Conservation (phyloP, 92 coral and sea anemone species). For the Blastomussa wellsi region DNA sequence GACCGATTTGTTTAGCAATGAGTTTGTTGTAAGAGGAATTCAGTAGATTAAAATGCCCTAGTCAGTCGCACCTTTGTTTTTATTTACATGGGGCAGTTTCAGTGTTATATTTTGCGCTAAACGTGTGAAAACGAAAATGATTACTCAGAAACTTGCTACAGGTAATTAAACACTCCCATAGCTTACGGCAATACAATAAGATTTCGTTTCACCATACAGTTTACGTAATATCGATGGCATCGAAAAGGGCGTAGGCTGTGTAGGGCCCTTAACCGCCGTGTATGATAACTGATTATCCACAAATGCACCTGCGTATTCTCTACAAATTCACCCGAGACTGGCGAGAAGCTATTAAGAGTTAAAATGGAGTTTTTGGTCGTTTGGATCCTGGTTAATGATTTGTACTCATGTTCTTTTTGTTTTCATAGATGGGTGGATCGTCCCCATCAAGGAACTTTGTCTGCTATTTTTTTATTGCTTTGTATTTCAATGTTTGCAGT, state of each 20-base stretch:
- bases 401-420: conserved; percentile 22
- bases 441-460: conserved; percentile 20
- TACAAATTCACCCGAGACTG: background rate
- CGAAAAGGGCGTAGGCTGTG: too few species aligned
- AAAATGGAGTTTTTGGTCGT: background rate
- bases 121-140: too few species aligned
- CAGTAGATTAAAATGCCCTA: background rate
- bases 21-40: background rate
- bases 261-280: background rate
- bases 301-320: background rate
- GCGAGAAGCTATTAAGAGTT: background rate
- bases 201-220: too few species aligned
- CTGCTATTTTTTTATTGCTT: conserved; percentile 26
- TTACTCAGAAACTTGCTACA: too few species aligned
- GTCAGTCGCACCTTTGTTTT: too few species aligned
- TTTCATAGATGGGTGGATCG: conserved; percentile 21
- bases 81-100: too few species aligned
- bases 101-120: too few species aligned
- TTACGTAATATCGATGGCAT: too few species aligned
- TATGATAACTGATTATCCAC: background rate
- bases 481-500: conserved; percentile 43
- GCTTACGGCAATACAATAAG: too few species aligned
- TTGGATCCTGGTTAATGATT: background rate
- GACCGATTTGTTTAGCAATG: too few species aligned
- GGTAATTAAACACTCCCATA: too few species aligned